phyloP scores from a whole-genome alignment of 2,113 vertebrate genomes.

The Neodontobutis hainanensis region DNA sequence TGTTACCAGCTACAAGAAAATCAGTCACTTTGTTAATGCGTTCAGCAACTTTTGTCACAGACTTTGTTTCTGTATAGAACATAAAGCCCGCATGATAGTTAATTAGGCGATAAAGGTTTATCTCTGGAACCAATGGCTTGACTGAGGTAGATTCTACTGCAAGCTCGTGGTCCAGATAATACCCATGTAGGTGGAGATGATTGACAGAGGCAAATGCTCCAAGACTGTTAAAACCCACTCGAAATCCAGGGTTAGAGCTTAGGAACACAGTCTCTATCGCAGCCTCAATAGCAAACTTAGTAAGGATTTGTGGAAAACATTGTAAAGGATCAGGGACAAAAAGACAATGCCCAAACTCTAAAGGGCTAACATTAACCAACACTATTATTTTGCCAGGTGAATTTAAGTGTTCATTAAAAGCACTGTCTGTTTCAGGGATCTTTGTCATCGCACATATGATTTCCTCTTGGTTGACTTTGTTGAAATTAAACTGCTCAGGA shows the following conservation, averaged over 20 bases:
- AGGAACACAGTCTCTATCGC: constrained; percentile 85
- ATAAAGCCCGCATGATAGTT: constrained; percentile 83
- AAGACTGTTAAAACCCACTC: constrained; percentile 92
- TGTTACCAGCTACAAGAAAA: constrained; percentile 73
- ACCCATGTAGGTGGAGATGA: constrained; percentile 90
- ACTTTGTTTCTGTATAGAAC: constrained; percentile 76
- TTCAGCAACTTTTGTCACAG: constrained; percentile 57
- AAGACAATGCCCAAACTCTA: constrained; percentile 89
- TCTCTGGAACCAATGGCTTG: constrained; percentile 68
- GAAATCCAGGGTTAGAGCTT: constrained; percentile 84
- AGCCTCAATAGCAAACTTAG: constrained; percentile 54
- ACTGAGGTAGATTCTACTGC: constrained; percentile 78
- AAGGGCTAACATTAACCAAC: constrained; percentile 85
- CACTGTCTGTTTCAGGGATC: not conserved
- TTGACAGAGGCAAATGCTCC: constrained; percentile 92
- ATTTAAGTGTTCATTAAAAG: constrained; percentile 3
- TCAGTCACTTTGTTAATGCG: constrained; percentile 80
- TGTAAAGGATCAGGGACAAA: constrained; percentile 82
- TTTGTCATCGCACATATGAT: constrained; percentile 81
- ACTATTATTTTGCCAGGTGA: constrained; percentile 71
- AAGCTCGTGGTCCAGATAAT: constrained; percentile 83
- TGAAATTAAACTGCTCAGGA: constrained; percentile 86
- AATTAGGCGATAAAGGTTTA: constrained; percentile 68
- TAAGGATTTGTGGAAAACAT: constrained; percentile 83
- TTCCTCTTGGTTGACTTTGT: constrained; percentile 81